phyloP scores from a whole-genome alignment of 2,113 vertebrate genomes.

The Pseudorhombus dupliciocellatus region DNA sequence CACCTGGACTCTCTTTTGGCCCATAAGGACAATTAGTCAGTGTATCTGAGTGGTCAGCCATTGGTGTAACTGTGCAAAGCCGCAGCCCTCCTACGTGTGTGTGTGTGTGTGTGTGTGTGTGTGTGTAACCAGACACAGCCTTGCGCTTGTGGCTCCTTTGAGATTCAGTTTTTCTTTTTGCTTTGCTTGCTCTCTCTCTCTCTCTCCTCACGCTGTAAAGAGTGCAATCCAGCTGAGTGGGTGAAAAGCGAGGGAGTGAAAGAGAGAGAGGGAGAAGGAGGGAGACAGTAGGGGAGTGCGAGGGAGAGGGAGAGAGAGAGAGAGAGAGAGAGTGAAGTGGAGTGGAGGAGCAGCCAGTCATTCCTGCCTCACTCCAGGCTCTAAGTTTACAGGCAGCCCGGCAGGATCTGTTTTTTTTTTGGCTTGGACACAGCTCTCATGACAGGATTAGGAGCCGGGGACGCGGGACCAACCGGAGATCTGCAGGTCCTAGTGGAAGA shows the following conservation, averaged over 20 bases:
- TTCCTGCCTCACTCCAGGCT: slow-evolving; percentile 59
- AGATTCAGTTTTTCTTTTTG: slow-evolving; percentile 44
- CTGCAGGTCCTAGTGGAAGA: slow-evolving; percentile 70
- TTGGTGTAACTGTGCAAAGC: slow-evolving; percentile 31
- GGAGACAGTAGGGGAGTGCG: slow-evolving; percentile 28
- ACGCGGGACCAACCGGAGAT: slow-evolving; percentile 75
- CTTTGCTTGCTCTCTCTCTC: background rate
- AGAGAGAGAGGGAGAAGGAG: slow-evolving; percentile 21
- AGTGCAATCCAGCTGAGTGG: slow-evolving; percentile 53
- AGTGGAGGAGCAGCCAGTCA: slow-evolving; percentile 56
- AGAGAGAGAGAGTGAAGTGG: slow-evolving; percentile 31
- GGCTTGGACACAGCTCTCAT: slow-evolving; percentile 71
- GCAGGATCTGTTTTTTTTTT: slow-evolving; percentile 64
- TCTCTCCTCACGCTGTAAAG: slow-evolving; percentile 26
- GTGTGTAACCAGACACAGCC: slow-evolving; percentile 55
- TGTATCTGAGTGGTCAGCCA: slow-evolving; percentile 18
- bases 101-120: slow-evolving; percentile 22
- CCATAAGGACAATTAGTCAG: slow-evolving; percentile 9
- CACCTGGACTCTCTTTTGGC: background rate
- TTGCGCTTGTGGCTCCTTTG: slow-evolving; percentile 9
- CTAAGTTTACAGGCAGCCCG: slow-evolving; percentile 61
- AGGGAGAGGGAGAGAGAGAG: slow-evolving; percentile 19
- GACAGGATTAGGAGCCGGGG: slow-evolving; percentile 78
- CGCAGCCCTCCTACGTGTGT: slow-evolving; percentile 47
- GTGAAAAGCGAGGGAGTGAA: slow-evolving; percentile 47